Evolutionary conservation across 53 echinoderm and acorn worm genomes (phyloP), one percentile per base, ranked within the genome.

Genomic region (Crossaster papposus): DNA sequence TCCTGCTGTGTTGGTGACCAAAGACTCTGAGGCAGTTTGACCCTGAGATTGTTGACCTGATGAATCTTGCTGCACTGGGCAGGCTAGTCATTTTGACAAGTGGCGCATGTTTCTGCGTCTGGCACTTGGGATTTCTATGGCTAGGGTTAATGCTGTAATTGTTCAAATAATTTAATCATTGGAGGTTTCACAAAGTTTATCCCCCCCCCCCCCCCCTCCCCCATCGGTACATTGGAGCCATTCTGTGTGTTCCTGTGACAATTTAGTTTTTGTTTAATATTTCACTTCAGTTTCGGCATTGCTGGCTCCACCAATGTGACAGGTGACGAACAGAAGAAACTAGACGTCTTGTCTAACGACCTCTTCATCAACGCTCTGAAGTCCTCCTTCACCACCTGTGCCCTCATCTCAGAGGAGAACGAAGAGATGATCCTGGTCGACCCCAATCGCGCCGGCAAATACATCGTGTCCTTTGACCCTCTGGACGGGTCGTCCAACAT

Each of bases 401-500:
- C 94, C 34, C 85, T 99, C 38, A 90, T 99, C 24, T 96, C 99
- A 3, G 99, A 99, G 86, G 99, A 99, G 64, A 92, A 94, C 50
- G 99, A 99, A 35, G 93, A 92, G 1, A 54, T 95, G 53, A 95
- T 99, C 30, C 81, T 93, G 64, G 99, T 99, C 63, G 96, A 99
- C 37, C 74, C 91, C 0, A 87, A 89, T 55, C 92, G 91, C 78
- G 83, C 91, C 50, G 99, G 99, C 37, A 99, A 96, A 79, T 99
- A 99, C 90, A 94, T 99, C 36, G 99, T 99, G 72, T 92, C 96
- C 53, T 99, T 99, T 92, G 99, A 99, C 91, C 99, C 99, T 30
- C 70, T 99, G 34, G 99, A 99, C 87, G 99, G 99, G 20, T 99
- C 99, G 32, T 99, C 99, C 20, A 99, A 99, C 73, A 99, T 99